Evolutionary conservation across 1,140 invertebrate genomes (phyloP), one percentile per base, ranked within the genome.

Genomic region (Leptopilina boulardi): DNA sequence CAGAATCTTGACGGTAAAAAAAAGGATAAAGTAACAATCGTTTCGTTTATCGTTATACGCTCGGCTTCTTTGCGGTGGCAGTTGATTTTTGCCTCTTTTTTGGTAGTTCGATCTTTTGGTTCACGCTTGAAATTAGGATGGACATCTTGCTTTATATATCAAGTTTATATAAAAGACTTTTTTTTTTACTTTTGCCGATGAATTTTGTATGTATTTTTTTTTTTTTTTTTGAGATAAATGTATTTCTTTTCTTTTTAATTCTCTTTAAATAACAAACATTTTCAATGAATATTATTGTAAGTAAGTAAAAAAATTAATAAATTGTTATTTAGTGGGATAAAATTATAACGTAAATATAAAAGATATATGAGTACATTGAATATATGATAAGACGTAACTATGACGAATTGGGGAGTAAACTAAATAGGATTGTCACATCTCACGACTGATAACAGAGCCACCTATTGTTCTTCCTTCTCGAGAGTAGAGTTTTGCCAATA

Each of bases 381-480:
- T 2, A 30, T 2, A 15, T 15, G 59, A 66, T 66, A 66, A 34
- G 59, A n/a, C n/a, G 26, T 23, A 66, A 66, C 13, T 66, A 11
- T 66, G 59, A 66, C 23, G 59, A 66, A 66, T n/a, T 66, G 59
- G 30, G 23, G 23, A 13, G 59, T 11, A 66, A 66, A 23, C 59
- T 66, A 23, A 66, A 66, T 66, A n/a, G 59, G 26, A 66, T 66
- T 66, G 59, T 66, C 23, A 66, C 59, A 66, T 66, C 59, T 66
- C 59, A 30, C 26, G 26, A 15, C 15, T 66, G 59, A 66, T 66
- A 66, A 66, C 23, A 66, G 59, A 66, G 59, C 23, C 59, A 66
- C 59, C 59, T 66, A 66, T 66, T 66, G 59, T 66, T 66, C 59
- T 66, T 66, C 23, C 23, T 66, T 66, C 59, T 66, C 59, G n/a